These are phyloP conservation scores for Hypotaenidia okinawae DNA, from an alignment of 2,797 vertebrate genomes.

Conservation along the genomic window DNA sequence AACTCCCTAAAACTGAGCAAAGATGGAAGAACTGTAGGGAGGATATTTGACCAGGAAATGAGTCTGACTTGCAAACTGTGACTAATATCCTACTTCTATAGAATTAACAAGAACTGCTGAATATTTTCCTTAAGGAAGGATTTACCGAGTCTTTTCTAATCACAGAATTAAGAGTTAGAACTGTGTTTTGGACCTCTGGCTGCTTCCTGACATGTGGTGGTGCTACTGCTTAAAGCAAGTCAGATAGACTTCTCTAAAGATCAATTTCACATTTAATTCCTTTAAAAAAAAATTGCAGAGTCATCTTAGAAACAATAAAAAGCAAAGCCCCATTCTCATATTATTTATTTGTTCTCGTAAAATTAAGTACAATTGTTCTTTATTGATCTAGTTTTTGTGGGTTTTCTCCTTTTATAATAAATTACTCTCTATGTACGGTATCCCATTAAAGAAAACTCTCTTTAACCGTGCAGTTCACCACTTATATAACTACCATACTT, in stretches of 20 bases:
- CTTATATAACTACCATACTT: slow-evolving; percentile 52
- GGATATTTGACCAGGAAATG: background rate
- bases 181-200: background rate
- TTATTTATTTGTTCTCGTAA: slow-evolving; percentile 12
- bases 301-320: slow-evolving; percentile 31
- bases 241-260: slow-evolving; percentile 1
- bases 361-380: background rate
- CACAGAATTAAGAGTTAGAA: background rate
- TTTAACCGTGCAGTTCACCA: slow-evolving; percentile 6
- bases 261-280: slow-evolving; percentile 5
- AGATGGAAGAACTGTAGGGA: background rate
- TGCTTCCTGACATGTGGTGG: slow-evolving; percentile 59
- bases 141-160: background rate
- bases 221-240: slow-evolving; percentile 60
- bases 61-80: background rate
- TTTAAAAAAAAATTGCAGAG: slow-evolving; percentile 9
- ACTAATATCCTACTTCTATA: background rate
- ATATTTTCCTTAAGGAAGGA: background rate
- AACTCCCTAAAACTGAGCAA: background rate
- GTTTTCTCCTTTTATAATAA: slow-evolving; percentile 9
- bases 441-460: slow-evolving; percentile 33
- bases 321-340: background rate
- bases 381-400: background rate
- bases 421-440: background rate
- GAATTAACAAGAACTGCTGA: background rate